These are phyloP conservation scores for Corythaixoides concolor DNA, from an alignment of 2,113 vertebrate species.

Conservation along the genomic window DNA sequence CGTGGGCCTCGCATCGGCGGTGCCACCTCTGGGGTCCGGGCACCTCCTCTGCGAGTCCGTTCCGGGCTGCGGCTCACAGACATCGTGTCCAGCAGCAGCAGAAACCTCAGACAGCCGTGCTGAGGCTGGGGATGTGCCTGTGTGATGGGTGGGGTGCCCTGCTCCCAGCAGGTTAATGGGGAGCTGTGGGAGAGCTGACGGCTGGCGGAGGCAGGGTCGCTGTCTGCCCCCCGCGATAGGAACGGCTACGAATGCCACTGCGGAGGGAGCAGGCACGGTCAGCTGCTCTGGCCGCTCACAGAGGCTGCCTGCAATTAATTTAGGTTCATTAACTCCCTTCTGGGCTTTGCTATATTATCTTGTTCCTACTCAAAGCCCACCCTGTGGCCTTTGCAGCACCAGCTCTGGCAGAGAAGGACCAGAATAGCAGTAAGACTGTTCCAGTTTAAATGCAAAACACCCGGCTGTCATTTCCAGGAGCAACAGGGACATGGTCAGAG, in stretches of 20 bases:
- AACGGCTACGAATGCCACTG: neutral
- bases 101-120: neutral
- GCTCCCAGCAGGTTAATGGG: neutral
- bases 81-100: accelerated
- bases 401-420: neutral
- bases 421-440: accelerated
- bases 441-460: neutral
- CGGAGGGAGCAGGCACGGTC: neutral
- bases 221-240: neutral
- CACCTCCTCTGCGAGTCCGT: neutral
- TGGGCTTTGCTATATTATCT: neutral
- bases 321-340: neutral
- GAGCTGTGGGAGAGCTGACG: neutral
- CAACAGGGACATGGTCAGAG: neutral
- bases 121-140: neutral
- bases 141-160: neutral
- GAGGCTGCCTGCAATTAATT: neutral
- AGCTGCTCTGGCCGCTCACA: neutral
- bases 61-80: neutral
- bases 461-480: slow-evolving; percentile 17
- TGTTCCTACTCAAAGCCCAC: neutral
- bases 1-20: accelerated
- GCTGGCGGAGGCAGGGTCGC: neutral
- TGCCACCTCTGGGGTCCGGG: neutral
- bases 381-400: neutral